Evolutionary conservation across 2,797 vertebrate species (phyloP).

Genomic region (Myotis planiceps): DNA sequence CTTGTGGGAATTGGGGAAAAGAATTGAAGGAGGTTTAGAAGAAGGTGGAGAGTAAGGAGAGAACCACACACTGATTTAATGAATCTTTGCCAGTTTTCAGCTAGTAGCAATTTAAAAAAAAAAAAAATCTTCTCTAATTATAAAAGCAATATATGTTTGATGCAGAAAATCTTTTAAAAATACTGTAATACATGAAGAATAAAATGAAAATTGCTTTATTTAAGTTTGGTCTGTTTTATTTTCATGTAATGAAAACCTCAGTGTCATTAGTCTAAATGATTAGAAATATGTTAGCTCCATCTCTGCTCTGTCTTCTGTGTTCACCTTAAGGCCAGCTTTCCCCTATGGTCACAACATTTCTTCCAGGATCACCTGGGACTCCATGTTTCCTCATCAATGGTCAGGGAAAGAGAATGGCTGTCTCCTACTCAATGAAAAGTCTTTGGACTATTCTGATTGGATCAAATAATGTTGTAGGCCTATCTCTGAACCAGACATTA

Average conservation of each 20-base stretch:
- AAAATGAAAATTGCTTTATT: conserved; percentile 8
- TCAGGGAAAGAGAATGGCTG: background rate
- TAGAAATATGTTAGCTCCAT: background rate
- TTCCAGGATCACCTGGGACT: background rate
- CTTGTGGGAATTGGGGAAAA: conserved; percentile 58
- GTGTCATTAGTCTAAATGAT: conserved; percentile 14
- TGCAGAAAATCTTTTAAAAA: conserved; percentile 2
- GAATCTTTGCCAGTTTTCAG: background rate
- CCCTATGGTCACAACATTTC: background rate
- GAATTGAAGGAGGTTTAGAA: conserved; percentile 13
- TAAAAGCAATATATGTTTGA: background rate
- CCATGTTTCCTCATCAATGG: background rate
- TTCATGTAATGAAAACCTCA: conserved; percentile 21
- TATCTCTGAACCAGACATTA: background rate
- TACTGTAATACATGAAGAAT: conserved; percentile 27
- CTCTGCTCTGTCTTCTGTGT: background rate
- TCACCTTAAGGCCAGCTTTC: background rate
- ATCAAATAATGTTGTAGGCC: background rate
- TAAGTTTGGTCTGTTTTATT: conserved; percentile 30
- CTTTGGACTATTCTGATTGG: background rate
- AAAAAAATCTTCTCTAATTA: conserved; percentile 4
- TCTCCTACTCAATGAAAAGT: background rate
- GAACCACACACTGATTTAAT: background rate
- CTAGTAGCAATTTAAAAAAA: conserved; percentile 30
- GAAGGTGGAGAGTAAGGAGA: background rate